These are phyloP conservation scores for Labeo rohita DNA, from an alignment of 2,113 vertebrate genomes.

Conservation along the genomic window DNA sequence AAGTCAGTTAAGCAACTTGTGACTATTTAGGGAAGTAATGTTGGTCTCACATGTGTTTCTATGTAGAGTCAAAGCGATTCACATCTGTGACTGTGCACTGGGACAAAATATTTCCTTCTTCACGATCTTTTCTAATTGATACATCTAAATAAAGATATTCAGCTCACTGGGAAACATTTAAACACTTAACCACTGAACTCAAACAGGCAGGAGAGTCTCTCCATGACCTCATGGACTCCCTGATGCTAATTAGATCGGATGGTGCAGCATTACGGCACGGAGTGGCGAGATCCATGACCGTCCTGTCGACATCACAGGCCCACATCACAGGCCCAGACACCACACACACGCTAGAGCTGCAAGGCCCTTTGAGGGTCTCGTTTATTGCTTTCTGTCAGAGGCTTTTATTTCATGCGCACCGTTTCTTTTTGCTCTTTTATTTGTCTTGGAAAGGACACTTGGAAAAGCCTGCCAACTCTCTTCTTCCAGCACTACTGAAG, in stretches of 20 bases:
- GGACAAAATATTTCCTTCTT: neutral
- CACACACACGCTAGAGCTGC: constrained; percentile 31
- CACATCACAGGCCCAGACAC: constrained; percentile 54
- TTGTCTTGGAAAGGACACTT: constrained; percentile 64
- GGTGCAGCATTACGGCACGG: neutral
- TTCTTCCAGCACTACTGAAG: neutral
- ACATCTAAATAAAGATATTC: neutral
- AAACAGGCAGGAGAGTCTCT: neutral
- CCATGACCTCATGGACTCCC: constrained; percentile 4
- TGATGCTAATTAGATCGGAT: constrained; percentile 3
- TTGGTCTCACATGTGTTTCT: neutral
- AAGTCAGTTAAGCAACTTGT: neutral
- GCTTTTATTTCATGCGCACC: constrained; percentile 63
- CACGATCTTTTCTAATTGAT: neutral
- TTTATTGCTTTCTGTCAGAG: constrained; percentile 67
- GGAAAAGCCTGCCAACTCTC: constrained; percentile 58
- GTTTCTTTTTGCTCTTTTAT: constrained; percentile 57
- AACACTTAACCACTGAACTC: neutral
- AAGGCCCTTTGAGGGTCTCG: constrained; percentile 61
- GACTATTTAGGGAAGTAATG: neutral
- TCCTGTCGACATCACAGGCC: constrained; percentile 56
- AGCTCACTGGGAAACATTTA: neutral
- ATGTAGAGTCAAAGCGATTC: neutral
- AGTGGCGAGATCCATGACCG: constrained; percentile 50
- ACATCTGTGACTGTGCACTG: neutral